phyloP scores from a whole-genome alignment of 2,797 vertebrate species.

The Lepus oiostolus region DNA sequence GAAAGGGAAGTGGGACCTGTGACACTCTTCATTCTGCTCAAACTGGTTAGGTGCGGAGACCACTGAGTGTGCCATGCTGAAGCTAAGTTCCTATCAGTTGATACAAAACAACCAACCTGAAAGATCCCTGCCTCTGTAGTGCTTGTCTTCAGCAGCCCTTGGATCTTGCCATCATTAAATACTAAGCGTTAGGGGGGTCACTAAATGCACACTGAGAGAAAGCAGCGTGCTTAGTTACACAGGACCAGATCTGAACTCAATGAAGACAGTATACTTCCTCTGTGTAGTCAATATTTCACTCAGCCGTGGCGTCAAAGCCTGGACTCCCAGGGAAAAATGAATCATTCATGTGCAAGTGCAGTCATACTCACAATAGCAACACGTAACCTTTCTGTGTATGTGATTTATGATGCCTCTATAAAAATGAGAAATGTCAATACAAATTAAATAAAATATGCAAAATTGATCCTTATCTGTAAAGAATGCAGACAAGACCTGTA shows the following conservation, averaged over 20 bases:
- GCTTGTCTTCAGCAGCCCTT: conserved; percentile 75
- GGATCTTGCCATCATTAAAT: conserved; percentile 79
- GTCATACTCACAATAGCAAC: conserved; percentile 50
- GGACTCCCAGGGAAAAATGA: conserved; percentile 84
- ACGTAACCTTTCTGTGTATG: conserved; percentile 81
- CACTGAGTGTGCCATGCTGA: not conserved
- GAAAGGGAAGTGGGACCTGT: not conserved
- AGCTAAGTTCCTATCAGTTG: conserved; percentile 47
- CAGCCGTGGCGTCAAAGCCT: conserved; percentile 83
- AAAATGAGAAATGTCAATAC: conserved; percentile 81
- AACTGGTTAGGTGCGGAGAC: not conserved
- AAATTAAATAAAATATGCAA: conserved; percentile 87
- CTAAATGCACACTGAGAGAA: conserved; percentile 85
- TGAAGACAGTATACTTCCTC: conserved; percentile 89
- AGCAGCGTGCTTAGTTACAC: conserved; percentile 88
- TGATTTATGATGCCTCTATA: conserved; percentile 82
- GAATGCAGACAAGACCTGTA: conserved; percentile 70
- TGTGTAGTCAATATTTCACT: conserved; percentile 88
- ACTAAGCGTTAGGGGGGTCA: conserved; percentile 87
- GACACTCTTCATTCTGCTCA: not conserved
- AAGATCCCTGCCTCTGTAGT: conserved; percentile 68
- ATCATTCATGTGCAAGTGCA: conserved; percentile 86
- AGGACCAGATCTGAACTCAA: conserved; percentile 89
- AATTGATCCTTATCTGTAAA: conserved; percentile 78
- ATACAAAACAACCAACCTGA: conserved; percentile 56